These are phyloP conservation scores for Pangasianodon gigas DNA, from an alignment of 2,113 vertebrate genomes.

Conservation along the genomic window DNA sequence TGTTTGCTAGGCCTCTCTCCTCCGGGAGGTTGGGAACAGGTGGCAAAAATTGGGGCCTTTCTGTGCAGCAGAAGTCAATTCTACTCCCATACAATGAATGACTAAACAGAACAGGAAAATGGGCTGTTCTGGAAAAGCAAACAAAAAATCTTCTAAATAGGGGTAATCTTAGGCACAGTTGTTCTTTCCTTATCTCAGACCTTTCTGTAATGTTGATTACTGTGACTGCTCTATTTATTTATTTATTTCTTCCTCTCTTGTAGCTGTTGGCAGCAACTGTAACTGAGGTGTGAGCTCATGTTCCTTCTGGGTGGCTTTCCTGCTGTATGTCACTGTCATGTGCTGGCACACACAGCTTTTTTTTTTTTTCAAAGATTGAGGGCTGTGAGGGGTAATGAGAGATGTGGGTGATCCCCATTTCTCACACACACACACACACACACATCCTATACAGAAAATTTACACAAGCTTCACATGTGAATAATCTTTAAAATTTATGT, in stretches of 20 bases:
- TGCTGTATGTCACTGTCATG: conserved; percentile 79
- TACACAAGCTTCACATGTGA: neutral
- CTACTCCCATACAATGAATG: neutral
- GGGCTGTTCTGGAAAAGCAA: conserved; percentile 13
- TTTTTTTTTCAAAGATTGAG: conserved; percentile 7
- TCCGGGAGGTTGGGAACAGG: conserved; percentile 38
- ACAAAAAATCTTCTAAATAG: neutral
- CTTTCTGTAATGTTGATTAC: conserved; percentile 52
- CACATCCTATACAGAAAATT: neutral
- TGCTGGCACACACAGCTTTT: conserved; percentile 66
- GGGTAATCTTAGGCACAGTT: conserved; percentile 14
- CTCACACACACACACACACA: conserved; percentile 13
- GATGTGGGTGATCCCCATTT: conserved; percentile 66
- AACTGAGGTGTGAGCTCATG: conserved; percentile 77
- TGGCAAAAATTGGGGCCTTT: conserved; percentile 36
- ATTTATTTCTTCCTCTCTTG: conserved; percentile 37
- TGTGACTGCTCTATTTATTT: conserved; percentile 36
- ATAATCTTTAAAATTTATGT: neutral
- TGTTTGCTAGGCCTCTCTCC: conserved; percentile 36
- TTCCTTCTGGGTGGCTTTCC: conserved; percentile 79
- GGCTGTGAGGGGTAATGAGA: conserved; percentile 40
- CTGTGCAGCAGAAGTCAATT: conserved; percentile 8
- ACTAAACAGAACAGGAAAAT: conserved; percentile 17
- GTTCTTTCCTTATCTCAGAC: conserved; percentile 59
- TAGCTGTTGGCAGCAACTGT: conserved; percentile 56